These are phyloP conservation scores for Zosterops japonicus DNA, from an alignment of 2,113 vertebrate species.

Conservation along the genomic window DNA sequence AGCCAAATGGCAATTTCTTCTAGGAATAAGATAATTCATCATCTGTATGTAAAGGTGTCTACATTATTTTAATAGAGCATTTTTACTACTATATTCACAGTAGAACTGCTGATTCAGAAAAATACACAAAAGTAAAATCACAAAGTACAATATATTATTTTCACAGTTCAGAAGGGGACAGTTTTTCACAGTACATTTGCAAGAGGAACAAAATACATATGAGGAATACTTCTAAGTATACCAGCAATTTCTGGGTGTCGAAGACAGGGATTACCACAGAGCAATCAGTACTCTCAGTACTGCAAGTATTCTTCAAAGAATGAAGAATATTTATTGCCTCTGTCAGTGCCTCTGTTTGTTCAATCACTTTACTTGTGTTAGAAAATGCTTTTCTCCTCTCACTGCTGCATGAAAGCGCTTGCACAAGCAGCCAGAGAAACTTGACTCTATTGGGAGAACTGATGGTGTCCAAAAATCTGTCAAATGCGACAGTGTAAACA, in stretches of 20 bases:
- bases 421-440: background rate
- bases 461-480: background rate
- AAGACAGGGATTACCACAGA: background rate
- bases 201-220: background rate
- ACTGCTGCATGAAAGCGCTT: background rate
- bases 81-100: background rate
- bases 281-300: background rate
- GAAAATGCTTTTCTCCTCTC: background rate
- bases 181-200: background rate
- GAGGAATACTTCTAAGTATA: background rate
- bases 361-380: background rate
- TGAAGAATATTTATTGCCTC: background rate
- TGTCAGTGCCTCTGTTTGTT: background rate
- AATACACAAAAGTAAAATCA: background rate
- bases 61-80: background rate
- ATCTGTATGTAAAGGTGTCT: background rate
- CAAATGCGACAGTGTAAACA: constrained; percentile 2
- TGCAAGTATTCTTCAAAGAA: background rate
- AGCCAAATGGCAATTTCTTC: background rate
- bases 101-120: background rate
- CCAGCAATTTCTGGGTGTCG: background rate
- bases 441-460: background rate
- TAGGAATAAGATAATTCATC: background rate
- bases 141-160: background rate
- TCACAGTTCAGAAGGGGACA: background rate